Base-by-base conservation (phyloP, 2,113 vertebrate genomes). In the Orycteropus afer region DNA sequence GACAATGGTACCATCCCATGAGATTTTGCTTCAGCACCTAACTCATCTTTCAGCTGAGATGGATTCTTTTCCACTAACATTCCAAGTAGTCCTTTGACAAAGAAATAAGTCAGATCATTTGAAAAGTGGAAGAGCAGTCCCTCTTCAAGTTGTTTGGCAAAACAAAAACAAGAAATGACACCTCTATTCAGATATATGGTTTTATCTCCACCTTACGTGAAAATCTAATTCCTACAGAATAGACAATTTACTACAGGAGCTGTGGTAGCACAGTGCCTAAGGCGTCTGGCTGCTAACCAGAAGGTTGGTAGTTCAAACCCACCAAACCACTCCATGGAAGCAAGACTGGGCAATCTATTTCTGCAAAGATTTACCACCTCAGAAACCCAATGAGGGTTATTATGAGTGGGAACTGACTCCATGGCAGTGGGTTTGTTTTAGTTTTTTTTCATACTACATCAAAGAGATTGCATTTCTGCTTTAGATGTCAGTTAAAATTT, bases 131-230 rank as follows among this genome's bases (percentile, higher is more conserved):
- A 65, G 9, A 63, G 8, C 73, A 67, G 77, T 34, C 53, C 85
- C 40, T 88, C 34, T 92, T 82, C 73, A 77, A 90, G n/a, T 37
- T 94, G 65, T n/a, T 92, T 95, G 40, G 55, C 61, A 93, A 79
- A 89, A 45, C 14, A 40, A 85, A 89, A n/a, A n/a, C n/a, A 65
- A 11, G 15, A 65, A 65, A 34, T 32, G 34, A 90, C 14, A 15
- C 22, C 5, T 74, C 25, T 85, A 14, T 59, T 3, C 9, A 88
- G 11, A 59, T 73, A 37, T 15, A 45, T 14, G 12, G 4, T 83
- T 87, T 96, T 92, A 73, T 78, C 15, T 49, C 27, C 25, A 53
- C 1, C 6, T 1, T 23, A 73, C 22, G 10, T 90, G 40, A 90
- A 59, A 45, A 90, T 88, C 17, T 18, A 82, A 7, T 89, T 87